These are phyloP conservation scores for Chiridota heheva DNA, from an alignment of 35 echinoderm and acorn worm species.

Conservation along the genomic window DNA sequence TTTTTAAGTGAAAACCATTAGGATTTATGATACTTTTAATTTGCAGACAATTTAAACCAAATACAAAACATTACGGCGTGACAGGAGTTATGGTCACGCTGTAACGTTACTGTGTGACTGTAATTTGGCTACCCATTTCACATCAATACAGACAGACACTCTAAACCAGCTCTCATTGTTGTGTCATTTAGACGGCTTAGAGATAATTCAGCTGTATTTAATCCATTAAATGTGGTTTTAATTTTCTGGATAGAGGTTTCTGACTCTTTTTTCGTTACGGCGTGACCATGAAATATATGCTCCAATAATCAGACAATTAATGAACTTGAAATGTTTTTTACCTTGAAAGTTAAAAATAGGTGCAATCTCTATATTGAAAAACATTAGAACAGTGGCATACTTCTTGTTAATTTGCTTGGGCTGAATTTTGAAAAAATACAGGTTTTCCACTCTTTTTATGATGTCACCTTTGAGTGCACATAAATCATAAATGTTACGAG, in stretches of 20 bases:
- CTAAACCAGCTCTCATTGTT: no score
- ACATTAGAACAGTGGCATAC: background rate
- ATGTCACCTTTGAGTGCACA: background rate
- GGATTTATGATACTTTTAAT: no score
- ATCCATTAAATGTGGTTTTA: background rate
- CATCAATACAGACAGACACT: no score
- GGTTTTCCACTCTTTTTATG: background rate
- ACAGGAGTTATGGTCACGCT: no score
- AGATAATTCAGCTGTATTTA: no score
- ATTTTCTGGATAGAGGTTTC: background rate
- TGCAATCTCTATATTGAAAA: slow-evolving; percentile 8
- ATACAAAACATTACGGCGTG: no score
- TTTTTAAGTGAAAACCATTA: no score
- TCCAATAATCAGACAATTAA: background rate
- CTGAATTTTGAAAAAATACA: background rate
- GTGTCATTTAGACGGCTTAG: no score
- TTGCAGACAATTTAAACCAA: no score
- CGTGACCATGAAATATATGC: background rate
- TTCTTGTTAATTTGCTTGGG: background rate
- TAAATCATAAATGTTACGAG: background rate
- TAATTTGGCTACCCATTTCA: no score
- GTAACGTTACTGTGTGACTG: no score
- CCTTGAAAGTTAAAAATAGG: background rate
- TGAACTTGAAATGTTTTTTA: background rate
- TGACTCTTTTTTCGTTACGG: background rate